Conservation (phyloP, 2,888 invertebrate genomes). For the Callosobruchus maculatus region DNA sequence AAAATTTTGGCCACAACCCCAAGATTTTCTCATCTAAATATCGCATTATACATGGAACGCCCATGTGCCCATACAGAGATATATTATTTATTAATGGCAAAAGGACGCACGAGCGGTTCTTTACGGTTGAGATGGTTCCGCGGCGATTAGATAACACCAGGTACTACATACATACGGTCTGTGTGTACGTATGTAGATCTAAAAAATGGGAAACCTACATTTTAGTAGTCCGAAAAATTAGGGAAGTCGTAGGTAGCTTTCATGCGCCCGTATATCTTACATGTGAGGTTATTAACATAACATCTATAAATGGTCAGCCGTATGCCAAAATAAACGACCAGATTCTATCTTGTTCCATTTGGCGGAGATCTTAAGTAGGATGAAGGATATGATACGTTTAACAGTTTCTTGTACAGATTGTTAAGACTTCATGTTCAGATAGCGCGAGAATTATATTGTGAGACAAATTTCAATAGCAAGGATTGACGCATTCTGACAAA, state of each 20-base stretch:
- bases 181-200: background rate
- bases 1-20: too few species aligned
- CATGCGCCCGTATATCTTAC: background rate
- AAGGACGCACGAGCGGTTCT: background rate
- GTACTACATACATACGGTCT: background rate
- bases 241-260: background rate
- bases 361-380: background rate
- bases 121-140: background rate
- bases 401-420: background rate
- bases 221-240: background rate
- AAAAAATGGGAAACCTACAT: background rate
- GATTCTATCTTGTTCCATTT: background rate
- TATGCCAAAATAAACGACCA: background rate
- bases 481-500: too few species aligned
- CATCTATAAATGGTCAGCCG: background rate
- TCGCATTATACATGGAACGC: too few species aligned
- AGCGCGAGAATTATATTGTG: too few species aligned
- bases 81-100: background rate
- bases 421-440: background rate
- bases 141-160: background rate
- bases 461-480: too few species aligned
- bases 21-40: too few species aligned
- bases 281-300: background rate
- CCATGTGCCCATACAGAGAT: background rate
- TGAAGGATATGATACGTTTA: background rate